Conservation (phyloP, 2,888 invertebrate species). For the Coenonympha glycerion region DNA sequence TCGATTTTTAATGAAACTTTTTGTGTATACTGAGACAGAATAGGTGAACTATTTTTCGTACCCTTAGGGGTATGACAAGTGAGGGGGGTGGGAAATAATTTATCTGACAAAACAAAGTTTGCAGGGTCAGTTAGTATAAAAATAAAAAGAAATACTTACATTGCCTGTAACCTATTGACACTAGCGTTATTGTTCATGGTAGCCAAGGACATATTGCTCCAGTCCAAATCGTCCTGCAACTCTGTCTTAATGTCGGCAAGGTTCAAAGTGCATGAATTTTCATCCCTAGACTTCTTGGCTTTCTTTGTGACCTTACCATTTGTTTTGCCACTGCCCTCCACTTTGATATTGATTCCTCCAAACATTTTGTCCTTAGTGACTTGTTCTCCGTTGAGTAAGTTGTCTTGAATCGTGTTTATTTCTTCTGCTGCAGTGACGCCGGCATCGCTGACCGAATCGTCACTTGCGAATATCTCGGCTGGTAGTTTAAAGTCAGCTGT, state of each 20-base stretch:
- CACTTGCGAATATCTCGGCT: constrained; percentile 71
- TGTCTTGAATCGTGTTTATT: constrained; percentile 42
- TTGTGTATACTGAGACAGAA: too few species aligned
- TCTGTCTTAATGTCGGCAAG: constrained; percentile 68
- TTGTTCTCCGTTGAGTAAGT: constrained; percentile 36
- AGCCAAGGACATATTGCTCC: constrained; percentile 69
- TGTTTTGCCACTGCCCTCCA: constrained; percentile 41
- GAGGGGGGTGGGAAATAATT: too few species aligned
- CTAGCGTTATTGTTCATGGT: constrained; percentile 62
- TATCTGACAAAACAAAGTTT: too few species aligned
- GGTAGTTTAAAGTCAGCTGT: constrained; percentile 64
- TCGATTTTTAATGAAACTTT: too few species aligned
- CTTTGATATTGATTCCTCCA: constrained; percentile 63
- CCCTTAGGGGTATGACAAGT: too few species aligned
- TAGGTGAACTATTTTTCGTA: too few species aligned
- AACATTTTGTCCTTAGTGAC: constrained; percentile 59
- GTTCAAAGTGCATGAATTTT: constrained; percentile 38
- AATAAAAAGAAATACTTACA: constrained; percentile 47
- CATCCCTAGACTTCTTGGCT: constrained; percentile 45
- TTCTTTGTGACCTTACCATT: constrained; percentile 39
- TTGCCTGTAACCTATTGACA: constrained; percentile 57
- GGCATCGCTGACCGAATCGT: constrained; percentile 64
- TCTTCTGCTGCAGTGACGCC: constrained; percentile 50
- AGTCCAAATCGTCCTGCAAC: constrained; percentile 66
- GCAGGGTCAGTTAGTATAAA: too few species aligned